A percentile compares a stretch with the other conserved stretches of the same genome.
phyloP scores from a whole-genome alignment of 2,888 invertebrate genomes.

The Polyommatus icarus region DNA sequence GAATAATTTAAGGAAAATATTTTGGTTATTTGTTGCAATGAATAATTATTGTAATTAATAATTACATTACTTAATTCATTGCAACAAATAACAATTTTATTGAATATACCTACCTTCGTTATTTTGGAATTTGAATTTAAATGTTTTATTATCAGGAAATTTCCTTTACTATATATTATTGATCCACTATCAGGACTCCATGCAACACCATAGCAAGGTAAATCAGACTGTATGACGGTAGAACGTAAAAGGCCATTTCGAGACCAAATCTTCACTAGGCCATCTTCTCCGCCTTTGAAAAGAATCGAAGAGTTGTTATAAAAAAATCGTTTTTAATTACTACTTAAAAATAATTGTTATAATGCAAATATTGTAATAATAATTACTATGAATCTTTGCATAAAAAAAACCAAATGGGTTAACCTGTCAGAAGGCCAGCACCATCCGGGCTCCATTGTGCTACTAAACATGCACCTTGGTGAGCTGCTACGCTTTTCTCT shows the following conservation, averaged over 20 bases:
- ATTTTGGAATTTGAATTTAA: slow-evolving; percentile 87
- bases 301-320: background rate
- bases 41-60: too few relatives aligned
- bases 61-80: too few relatives aligned
- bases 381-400: background rate
- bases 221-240: slow-evolving; percentile 89
- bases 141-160: slow-evolving; percentile 84
- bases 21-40: too few relatives aligned
- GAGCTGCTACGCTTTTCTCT: slow-evolving; percentile 96
- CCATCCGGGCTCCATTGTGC: slow-evolving; percentile 98
- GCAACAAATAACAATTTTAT: too few relatives aligned
- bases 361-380: too few relatives aligned
- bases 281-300: slow-evolving; percentile 94
- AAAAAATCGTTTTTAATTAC: background rate
- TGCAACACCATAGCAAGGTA: slow-evolving; percentile 90
- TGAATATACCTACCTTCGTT: slow-evolving; percentile 76
- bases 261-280: slow-evolving; percentile 98
- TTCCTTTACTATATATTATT: slow-evolving; percentile 85
- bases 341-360: too few relatives aligned
- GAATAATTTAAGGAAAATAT: too few relatives aligned
- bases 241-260: slow-evolving; percentile 96
- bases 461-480: slow-evolving; percentile 92
- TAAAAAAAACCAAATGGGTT: background rate
- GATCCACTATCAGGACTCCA: slow-evolving; percentile 89
- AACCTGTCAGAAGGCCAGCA: slow-evolving; percentile 94